Evolutionary conservation across 1,140 invertebrate genomes (phyloP).

Genomic region (Acromyrmex charruanus): DNA sequence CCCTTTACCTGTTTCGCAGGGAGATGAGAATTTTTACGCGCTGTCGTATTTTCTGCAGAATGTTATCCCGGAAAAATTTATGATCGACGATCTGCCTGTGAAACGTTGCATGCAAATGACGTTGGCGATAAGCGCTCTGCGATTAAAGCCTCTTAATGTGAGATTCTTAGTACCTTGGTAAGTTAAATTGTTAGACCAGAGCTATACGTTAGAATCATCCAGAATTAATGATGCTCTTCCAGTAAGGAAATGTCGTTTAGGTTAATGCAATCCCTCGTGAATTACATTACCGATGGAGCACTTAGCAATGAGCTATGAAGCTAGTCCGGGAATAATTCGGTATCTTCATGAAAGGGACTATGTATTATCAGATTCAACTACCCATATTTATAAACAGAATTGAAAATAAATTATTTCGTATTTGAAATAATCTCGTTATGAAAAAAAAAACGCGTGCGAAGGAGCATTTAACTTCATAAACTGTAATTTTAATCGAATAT

Average conservation of each 20-base stretch:
- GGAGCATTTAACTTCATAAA: neutral
- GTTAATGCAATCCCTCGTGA: slow-evolving; percentile 40
- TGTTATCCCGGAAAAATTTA: slow-evolving; percentile 59
- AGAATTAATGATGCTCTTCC: slow-evolving; percentile 44
- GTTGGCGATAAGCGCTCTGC: slow-evolving; percentile 38
- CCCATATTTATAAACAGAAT: neutral
- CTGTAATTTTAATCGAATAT: slow-evolving; percentile 3
- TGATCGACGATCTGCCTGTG: slow-evolving; percentile 58
- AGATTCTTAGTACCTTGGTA: slow-evolving; percentile 15
- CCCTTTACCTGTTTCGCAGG: slow-evolving; percentile 41
- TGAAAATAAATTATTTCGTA: neutral
- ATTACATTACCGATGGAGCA: slow-evolving; percentile 29
- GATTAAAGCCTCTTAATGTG: slow-evolving; percentile 59
- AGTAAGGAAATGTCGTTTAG: slow-evolving; percentile 23
- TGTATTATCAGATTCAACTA: neutral
- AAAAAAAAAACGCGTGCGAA: neutral
- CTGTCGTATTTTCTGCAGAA: slow-evolving; percentile 54
- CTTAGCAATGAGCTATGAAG: neutral
- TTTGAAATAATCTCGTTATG: neutral
- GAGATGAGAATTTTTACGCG: slow-evolving; percentile 58
- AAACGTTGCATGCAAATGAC: slow-evolving; percentile 56
- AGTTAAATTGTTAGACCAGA: slow-evolving; percentile 51
- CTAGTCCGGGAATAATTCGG: neutral
- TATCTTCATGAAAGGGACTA: neutral
- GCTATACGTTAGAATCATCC: slow-evolving; percentile 55